These are phyloP conservation scores for Alectura lathami DNA, from an alignment of 2,113 vertebrate genomes.

Conservation along the genomic window DNA sequence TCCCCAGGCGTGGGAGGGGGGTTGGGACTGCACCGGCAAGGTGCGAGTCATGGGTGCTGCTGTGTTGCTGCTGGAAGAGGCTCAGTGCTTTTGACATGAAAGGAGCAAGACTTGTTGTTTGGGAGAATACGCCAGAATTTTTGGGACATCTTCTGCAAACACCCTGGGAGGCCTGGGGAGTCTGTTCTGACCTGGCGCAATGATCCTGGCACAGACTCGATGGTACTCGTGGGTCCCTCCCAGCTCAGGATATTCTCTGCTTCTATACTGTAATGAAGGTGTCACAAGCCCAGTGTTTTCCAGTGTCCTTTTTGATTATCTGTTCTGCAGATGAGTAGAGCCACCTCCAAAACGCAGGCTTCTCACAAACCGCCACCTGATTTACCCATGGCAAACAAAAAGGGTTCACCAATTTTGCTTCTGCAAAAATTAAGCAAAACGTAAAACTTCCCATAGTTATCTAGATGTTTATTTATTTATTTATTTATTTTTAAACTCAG, in stretches of 20 bases:
- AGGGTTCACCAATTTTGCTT: not conserved
- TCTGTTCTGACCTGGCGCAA: not conserved
- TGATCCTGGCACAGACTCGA: not conserved
- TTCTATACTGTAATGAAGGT: not conserved
- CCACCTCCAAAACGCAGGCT: not conserved
- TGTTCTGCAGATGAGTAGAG: not conserved
- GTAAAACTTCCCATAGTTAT: not conserved
- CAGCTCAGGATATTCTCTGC: not conserved
- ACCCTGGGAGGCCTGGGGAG: not conserved
- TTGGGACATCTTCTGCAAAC: not conserved
- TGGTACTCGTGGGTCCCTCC: not conserved
- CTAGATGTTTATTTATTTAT: not conserved
- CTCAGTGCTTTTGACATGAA: not conserved
- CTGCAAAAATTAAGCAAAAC: not conserved
- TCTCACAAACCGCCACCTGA: not conserved
- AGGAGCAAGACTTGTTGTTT: not conserved
- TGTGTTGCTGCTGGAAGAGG: not conserved
- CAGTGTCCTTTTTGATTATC: not conserved
- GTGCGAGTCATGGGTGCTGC: not conserved
- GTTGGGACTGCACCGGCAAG: not conserved
- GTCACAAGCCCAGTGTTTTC: not conserved
- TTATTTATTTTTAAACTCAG: not conserved
- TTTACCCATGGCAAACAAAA: not conserved
- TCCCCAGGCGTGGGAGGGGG: not conserved
- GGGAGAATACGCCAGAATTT: not conserved